phyloP scores from a whole-genome alignment of 2,888 invertebrate species.

The Petrolisthes cinctipes region DNA sequence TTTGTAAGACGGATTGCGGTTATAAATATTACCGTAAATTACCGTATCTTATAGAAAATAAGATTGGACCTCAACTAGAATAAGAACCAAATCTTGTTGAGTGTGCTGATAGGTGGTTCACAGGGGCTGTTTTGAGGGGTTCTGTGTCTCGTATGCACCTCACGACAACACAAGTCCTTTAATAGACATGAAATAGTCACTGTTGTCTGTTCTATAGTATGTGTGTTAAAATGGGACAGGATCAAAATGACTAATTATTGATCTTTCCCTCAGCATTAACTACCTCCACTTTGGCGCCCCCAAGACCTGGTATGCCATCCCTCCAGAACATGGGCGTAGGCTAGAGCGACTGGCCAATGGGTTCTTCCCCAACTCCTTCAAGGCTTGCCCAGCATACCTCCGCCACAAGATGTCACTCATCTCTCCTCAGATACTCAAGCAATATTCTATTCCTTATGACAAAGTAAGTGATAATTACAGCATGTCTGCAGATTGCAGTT shows the following conservation, averaged over 20 bases:
- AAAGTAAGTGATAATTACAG: conserved; percentile 75
- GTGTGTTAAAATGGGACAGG: too few relatives aligned
- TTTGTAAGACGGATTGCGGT: too few relatives aligned
- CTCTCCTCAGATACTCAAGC: conserved; percentile 90
- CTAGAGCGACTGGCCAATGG: conserved; percentile 93
- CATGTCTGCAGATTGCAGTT: too few relatives aligned
- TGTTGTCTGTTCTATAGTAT: not conserved
- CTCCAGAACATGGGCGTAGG: conserved; percentile 93
- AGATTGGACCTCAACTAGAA: too few relatives aligned
- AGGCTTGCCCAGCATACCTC: conserved; percentile 90
- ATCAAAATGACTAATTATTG: not conserved
- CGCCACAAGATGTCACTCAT: conserved; percentile 99
- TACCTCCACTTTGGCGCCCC: conserved; percentile 98
- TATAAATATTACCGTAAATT: too few relatives aligned
- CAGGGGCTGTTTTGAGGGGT: too few relatives aligned
- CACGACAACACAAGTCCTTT: not conserved
- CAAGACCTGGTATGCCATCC: conserved; percentile 95
- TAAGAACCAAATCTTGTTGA: too few relatives aligned
- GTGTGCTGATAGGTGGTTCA: too few relatives aligned
- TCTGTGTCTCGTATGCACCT: not conserved
- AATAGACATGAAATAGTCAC: too few relatives aligned
- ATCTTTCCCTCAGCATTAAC: conserved; percentile 81
- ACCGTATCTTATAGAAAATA: too few relatives aligned
- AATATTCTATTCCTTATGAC: conserved; percentile 94
- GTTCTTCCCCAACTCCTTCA: conserved; percentile 87